These are phyloP conservation scores for Salmo trutta DNA, from an alignment of 2,797 vertebrate genomes.

Conservation along the genomic window DNA sequence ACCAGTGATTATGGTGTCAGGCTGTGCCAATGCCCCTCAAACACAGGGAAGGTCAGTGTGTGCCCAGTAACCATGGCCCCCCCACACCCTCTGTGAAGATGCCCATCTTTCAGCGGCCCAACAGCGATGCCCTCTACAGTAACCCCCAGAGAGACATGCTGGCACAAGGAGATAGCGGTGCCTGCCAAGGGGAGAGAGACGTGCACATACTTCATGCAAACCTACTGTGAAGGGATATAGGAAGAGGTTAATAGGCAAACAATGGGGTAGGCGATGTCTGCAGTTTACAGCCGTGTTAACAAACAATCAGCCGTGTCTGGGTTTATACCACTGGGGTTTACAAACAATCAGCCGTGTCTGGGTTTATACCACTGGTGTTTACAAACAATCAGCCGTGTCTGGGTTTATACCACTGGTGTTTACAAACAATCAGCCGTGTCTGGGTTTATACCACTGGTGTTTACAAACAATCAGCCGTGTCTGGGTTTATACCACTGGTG, in stretches of 20 bases:
- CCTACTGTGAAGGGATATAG: slow-evolving; percentile 8
- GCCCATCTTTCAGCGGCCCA: slow-evolving; percentile 10
- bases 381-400: no score
- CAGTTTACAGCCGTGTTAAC: background rate
- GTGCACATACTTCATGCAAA: background rate
- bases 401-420: no score
- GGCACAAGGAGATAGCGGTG: slow-evolving; percentile 22
- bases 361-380: no score
- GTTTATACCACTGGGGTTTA: background rate
- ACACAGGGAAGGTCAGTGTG: background rate
- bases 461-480: no score
- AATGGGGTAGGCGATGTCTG: background rate
- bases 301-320: background rate
- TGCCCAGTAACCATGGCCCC: slow-evolving; percentile 14
- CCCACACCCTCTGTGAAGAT: slow-evolving; percentile 21
- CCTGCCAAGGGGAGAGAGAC: slow-evolving; percentile 17
- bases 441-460: no score
- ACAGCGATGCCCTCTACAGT: slow-evolving; percentile 20
- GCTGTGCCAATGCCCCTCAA: background rate
- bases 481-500: no score
- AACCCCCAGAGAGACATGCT: slow-evolving; percentile 22
- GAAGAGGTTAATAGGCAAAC: background rate
- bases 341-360: no score
- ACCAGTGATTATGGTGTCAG: background rate
- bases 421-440: no score